Evolutionary conservation across 2,113 vertebrate species (phyloP), one percentile per base, ranked within the genome.

Genomic region (Leucoraja erinaceus): DNA sequence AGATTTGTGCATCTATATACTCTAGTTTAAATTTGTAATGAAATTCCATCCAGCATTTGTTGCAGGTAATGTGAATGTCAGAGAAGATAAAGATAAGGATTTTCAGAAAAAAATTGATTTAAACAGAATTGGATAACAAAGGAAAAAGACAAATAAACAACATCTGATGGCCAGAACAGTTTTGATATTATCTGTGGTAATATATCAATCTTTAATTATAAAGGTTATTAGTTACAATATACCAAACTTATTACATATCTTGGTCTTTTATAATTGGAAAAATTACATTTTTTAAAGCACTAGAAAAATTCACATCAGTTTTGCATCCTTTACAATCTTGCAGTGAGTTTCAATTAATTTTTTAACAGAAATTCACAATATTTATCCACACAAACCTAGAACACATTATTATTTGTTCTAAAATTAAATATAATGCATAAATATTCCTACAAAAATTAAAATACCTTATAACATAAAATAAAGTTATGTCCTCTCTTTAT

Each of bases 181-280:
- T 88, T 18, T 88, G 83, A 88, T 88, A n/a, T 12, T 25, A 84
- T 61, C 16, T 10, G 22, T 63, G 83, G 61, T 63, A 88, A 88
- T 88, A 88, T 88, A 88, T 88, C 83, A 88, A 88, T 31, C 59
- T 88, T 88, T 88, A 66, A 88, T 88, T 88, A 88, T 88, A 88
- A 88, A 88, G 28, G 59, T 63, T 88, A 88, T 88, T 88, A 88
- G 83, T 88, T 88, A 88, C 79, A 88, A 66, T 88, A 88, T 88
- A 88, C 83, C 83, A 88, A 88, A 88, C 61, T 66, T 88, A 88
- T 88, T 88, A 88, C 83, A 88, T 63, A 86, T 88, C 61, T 88
- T 88, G 83, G 56, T 88, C 59, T 63, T 88, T 88, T 6, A 88
- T 88, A 61, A 88, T n/a, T 88, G 83, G 31, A 88, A 88, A 88